These are phyloP conservation scores for Tangara arthus DNA, from an alignment of 2,797 vertebrate species.

Conservation along the genomic window DNA sequence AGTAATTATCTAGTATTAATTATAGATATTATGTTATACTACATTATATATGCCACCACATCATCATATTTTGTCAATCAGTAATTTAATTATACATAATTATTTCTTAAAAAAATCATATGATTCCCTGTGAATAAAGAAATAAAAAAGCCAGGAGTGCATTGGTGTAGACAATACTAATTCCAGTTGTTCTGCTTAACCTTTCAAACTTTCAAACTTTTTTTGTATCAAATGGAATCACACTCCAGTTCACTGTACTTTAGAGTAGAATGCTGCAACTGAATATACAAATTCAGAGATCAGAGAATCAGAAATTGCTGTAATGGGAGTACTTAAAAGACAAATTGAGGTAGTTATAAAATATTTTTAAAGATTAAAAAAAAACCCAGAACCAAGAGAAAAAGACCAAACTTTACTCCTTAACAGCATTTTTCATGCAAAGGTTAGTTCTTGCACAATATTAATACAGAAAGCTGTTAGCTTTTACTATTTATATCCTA, in stretches of 20 bases:
- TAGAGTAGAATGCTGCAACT: not conserved
- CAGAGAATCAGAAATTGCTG: not conserved
- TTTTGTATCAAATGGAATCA: not conserved
- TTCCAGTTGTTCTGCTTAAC: not conserved
- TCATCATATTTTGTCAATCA: not conserved
- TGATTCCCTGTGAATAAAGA: not conserved
- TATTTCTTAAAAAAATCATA: not conserved
- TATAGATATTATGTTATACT: not conserved
- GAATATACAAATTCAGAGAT: not conserved
- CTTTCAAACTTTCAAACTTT: not conserved
- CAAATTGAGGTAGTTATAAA: not conserved
- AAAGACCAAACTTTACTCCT: not conserved
- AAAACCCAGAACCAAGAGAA: not conserved
- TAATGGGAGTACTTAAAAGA: not conserved
- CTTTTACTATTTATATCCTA: not conserved
- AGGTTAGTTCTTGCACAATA: not conserved
- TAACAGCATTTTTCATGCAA: not conserved
- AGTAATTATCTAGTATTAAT: not conserved
- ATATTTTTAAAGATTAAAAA: not conserved
- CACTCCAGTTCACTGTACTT: not conserved
- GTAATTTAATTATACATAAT: not conserved
- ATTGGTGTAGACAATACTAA: not conserved
- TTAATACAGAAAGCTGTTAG: not conserved
- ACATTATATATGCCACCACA: not conserved
- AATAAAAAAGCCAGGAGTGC: not conserved